Evolutionary conservation across 2,888 invertebrate species (phyloP), one percentile per base, ranked within the genome.

Genomic region (Smittia sp.): DNA sequence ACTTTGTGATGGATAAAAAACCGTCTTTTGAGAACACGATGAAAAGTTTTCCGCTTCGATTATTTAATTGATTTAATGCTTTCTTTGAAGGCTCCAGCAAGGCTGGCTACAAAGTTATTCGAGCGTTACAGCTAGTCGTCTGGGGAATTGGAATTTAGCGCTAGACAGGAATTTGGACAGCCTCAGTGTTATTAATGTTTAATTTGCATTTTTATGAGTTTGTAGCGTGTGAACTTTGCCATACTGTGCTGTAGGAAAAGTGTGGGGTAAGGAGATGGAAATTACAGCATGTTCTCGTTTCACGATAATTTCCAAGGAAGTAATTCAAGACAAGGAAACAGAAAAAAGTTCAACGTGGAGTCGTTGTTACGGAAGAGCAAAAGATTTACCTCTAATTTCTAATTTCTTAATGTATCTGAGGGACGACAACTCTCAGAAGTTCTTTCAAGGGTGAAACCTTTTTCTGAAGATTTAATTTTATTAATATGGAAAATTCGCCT

Each of bases 141-240:
- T 58, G 58, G 18, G 58, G 58, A 58, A 58, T 1, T 18, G 6
- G 22, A 58, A 32, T 32, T 9, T 32, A 32, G 3, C 9, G 32
- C 32, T 32, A 32, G 32, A 32, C 32, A 32, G 9, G 32, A 9
- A 32, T 6, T 32, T 32, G 32, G 32, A 32, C 32, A 32, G 9
- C 22, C 22, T 58, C 58, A n/a, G n/a, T n/a, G n/a, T 58, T n/a
- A 58, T 58, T 58, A 58, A 58, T 58, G 58, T 58, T 58, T 58
- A 58, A 58, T 58, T 58, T 58, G 58, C 58, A 58, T 58, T 58
- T 58, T 58, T 58, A 58, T 58, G 58, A 58, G 58, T 22, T 58
- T 58, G n/a, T 58, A 58, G 58, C 58, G 58, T 58, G 58, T 58
- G 58, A 58, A 58, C 58, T 22, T 58, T n/a, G 22, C 22, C 58